phyloP scores from a whole-genome alignment of 2,113 vertebrate genomes.

The Eidolon helvum region DNA sequence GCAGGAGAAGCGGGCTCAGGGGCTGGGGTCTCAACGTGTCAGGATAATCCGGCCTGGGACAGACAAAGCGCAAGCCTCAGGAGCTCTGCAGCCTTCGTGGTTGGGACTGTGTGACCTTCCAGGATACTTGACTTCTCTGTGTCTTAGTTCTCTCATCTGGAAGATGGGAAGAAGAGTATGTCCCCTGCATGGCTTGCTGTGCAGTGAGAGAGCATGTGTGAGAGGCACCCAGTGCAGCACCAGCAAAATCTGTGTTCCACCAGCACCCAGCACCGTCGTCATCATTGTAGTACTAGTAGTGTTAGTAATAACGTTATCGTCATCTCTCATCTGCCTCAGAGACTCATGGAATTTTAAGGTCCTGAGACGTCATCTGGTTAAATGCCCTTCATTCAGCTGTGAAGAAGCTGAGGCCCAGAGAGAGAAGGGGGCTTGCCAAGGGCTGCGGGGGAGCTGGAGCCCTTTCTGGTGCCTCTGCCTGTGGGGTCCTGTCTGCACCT shows the following conservation, averaged over 20 bases:
- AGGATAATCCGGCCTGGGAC: neutral
- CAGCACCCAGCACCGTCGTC: rapidly evolving
- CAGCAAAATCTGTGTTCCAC: rapidly evolving
- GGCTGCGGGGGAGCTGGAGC: rapidly evolving
- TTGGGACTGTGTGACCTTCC: neutral
- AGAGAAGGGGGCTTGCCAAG: neutral
- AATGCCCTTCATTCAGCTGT: neutral
- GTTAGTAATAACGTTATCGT: neutral
- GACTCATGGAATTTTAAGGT: neutral
- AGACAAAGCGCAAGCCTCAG: neutral
- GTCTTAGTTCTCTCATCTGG: neutral
- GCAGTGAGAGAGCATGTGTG: neutral
- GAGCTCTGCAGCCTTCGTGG: neutral
- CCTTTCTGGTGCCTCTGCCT: neutral
- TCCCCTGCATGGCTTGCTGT: neutral
- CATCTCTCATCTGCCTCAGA: neutral
- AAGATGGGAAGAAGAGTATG: neutral
- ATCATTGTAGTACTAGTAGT: rapidly evolving
- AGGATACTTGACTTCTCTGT: neutral
- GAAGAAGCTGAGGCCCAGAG: neutral
- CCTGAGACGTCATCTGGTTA: neutral
- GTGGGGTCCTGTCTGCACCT: neutral
- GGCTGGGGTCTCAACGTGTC: too few species aligned
- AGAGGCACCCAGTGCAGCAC: neutral
- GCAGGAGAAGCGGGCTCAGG: too few species aligned